Evolutionary conservation across 2,888 invertebrate genomes (phyloP), one percentile per base, ranked within the genome.

Genomic region (Amphiduros pacificus): DNA sequence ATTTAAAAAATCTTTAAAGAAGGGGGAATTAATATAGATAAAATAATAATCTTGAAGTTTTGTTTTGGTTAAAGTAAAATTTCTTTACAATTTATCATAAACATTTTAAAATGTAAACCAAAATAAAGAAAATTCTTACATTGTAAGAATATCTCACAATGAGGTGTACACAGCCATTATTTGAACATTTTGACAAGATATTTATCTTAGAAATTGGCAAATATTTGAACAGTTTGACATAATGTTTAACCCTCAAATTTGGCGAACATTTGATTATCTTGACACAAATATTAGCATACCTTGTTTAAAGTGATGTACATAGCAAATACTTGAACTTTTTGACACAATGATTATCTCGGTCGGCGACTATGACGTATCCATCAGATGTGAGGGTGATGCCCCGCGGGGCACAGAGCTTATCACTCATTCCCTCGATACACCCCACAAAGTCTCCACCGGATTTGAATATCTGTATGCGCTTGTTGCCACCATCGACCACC

Each of bases 401-500:
- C 14, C 69, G 49, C 9, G 69, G 69, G 3, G 67, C 69, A 55
- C 49, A 64, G 57, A 69, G 40, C 9, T 31, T 48, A 32, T 64
- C 62, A 0, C 61, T 66, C 1, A 55, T 27, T 36, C 69, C 68
- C 53, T 69, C 69, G 11, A 69, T 64, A 27, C 64, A 62, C 14
- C 58, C 50, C 17, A 66, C 49, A 52, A 64, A 69, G 31, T 64
- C 60, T 1, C 53, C 56, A 6, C 51, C 58, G 22, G 52, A 41
- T 41, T 54, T 62, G 60, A 61, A 65, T 24, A 65, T 54, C 57
- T 70, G 67, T 22, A 70, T 62, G 11, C 69, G 29, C n/a, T 62
- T 63, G 56, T 69, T 69, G 20, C 67, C 67, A 14, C 69, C 67
- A 40, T 69, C 69, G 0, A 69, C 69, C 32, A 69, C 69, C 22